A percentile compares a stretch with the other conserved stretches of the same genome.
Evolutionary conservation across 2,888 invertebrate species (phyloP).

Genomic region (Meteorus cinctellus): DNA sequence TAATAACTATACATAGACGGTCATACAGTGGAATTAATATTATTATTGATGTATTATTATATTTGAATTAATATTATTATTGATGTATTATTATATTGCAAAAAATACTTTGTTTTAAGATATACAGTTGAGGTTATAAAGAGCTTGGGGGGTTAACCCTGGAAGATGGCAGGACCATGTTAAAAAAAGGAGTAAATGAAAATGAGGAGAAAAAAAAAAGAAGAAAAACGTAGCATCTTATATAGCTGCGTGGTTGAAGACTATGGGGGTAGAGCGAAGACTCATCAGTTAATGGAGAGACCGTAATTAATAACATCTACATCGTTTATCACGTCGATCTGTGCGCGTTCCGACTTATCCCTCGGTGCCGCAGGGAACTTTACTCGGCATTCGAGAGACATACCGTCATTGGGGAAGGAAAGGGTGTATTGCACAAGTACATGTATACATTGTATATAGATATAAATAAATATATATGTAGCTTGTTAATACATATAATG

Average conservation of each 20-base stretch:
- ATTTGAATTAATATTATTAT: conserved; percentile 5
- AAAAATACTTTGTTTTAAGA: not conserved
- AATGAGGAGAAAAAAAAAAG: not conserved
- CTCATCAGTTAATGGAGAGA: conserved; percentile 65
- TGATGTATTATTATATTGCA: not conserved
- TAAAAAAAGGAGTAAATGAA: not conserved
- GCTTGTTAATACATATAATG: not conserved
- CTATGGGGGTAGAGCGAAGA: conserved; percentile 42
- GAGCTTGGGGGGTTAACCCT: not conserved
- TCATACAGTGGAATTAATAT: not conserved
- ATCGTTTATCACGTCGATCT: conserved; percentile 66
- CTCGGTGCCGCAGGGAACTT: conserved; percentile 34
- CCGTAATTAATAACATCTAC: conserved; percentile 64
- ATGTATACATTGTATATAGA: not conserved
- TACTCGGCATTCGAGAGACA: conserved; percentile 23
- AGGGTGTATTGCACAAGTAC: not conserved
- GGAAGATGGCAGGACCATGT: not conserved
- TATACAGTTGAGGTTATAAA: not conserved
- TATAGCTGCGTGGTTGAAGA: conserved; percentile 25
- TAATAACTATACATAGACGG: not conserved
- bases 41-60: conserved; percentile 1
- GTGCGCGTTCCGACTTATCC: conserved; percentile 57
- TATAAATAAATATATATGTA: not conserved
- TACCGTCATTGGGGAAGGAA: conserved; percentile 4
- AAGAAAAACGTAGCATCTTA: not conserved